phyloP scores from a whole-genome alignment of 1,140 invertebrate species.

The Magallana angulata region DNA sequence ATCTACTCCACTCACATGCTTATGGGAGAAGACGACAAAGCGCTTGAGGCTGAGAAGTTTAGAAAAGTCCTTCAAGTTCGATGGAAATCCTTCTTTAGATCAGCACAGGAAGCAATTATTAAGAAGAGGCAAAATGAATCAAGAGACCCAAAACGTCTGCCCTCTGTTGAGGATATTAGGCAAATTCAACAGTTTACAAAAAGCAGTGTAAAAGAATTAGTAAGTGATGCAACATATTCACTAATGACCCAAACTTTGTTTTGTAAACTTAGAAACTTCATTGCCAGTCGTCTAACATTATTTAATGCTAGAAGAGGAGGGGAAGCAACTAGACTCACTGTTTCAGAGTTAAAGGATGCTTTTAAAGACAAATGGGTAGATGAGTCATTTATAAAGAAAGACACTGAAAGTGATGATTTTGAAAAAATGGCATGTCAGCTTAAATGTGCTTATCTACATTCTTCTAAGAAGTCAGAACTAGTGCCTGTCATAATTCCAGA shows the following conservation, averaged over 20 bases:
- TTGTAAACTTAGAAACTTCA: conserved; percentile 42
- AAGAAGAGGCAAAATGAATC: conserved; percentile 37
- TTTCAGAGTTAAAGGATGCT: conserved; percentile 57
- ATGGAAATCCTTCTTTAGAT: conserved; percentile 34
- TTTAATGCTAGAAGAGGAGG: conserved; percentile 61
- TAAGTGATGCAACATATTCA: conserved; percentile 5
- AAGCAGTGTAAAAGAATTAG: neutral
- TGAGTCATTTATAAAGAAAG: neutral
- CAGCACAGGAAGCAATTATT: conserved; percentile 35
- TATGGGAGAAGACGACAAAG: neutral
- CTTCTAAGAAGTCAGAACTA: conserved; percentile 30
- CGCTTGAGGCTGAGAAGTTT: conserved; percentile 11
- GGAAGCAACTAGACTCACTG: conserved; percentile 50
- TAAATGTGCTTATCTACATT: neutral
- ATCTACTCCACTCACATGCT: neutral
- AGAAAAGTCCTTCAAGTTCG: neutral
- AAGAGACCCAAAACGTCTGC: conserved; percentile 40
- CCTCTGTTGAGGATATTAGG: conserved; percentile 41
- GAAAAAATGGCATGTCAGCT: neutral
- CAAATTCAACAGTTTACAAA: conserved; percentile 36
- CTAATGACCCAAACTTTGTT: conserved; percentile 4
- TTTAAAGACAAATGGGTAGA: conserved; percentile 50
- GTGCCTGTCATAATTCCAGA: conserved; percentile 54
- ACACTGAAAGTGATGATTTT: neutral
- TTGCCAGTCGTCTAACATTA: conserved; percentile 54